Evolutionary conservation across 2,113 vertebrate species (phyloP).

Genomic region (Grus americana): DNA sequence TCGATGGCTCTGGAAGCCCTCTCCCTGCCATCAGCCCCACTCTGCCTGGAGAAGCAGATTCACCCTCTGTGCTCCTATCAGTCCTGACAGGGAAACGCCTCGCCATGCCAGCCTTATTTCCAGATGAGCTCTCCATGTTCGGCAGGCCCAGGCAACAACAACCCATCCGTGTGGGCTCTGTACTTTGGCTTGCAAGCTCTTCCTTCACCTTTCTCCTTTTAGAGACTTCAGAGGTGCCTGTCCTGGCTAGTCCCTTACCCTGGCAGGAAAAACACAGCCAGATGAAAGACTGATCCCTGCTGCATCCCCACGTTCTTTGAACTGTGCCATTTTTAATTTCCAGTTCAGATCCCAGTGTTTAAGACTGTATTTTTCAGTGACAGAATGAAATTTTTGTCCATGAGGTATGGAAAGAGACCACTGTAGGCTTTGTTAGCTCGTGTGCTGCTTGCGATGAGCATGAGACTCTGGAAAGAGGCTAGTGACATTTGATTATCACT

Average conservation of each 20-base stretch:
- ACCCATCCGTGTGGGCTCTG: background rate
- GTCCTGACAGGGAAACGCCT: background rate
- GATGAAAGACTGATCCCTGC: background rate
- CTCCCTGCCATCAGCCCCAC: background rate
- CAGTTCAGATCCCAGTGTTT: background rate
- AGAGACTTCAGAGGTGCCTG: background rate
- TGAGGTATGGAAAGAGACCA: background rate
- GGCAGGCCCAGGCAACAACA: background rate
- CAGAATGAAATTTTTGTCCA: background rate
- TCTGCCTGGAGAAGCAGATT: slow-evolving; percentile 1
- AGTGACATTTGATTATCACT: slow-evolving; percentile 58
- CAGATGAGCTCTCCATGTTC: background rate
- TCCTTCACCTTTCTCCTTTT: background rate
- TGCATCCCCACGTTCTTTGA: background rate
- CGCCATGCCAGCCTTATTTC: slow-evolving; percentile 13
- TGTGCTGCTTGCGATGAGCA: background rate
- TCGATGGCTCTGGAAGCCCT: background rate
- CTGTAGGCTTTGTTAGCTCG: background rate
- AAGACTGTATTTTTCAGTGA: background rate
- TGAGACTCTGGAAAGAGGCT: background rate
- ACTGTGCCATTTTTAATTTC: background rate
- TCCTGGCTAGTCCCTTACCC: background rate
- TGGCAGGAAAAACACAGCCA: background rate
- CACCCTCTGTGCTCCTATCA: background rate
- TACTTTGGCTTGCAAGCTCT: background rate